A percentile compares a stretch with the other conserved stretches of the same genome.
Conservation (phyloP, 1,140 invertebrate species). For the Armadillidium nasatum region DNA sequence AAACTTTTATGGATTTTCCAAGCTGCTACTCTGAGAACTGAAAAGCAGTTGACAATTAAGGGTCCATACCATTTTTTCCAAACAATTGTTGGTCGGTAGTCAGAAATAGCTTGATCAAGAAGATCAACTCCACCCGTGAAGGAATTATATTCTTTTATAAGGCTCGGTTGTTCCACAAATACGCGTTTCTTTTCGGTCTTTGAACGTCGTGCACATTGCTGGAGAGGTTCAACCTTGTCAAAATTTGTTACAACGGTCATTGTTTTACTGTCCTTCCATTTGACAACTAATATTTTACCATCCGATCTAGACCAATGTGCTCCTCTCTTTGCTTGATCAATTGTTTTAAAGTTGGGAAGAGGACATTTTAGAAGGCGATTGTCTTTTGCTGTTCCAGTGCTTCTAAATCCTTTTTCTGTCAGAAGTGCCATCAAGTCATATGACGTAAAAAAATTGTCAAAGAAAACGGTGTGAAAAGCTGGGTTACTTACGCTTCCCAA, state of each 20-base stretch:
- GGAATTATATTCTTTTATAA: not conserved
- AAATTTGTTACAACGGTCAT: not conserved
- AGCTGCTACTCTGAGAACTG: not conserved
- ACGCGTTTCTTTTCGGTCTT: constrained; percentile 3
- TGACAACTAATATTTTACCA: not conserved
- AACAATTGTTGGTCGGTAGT: not conserved
- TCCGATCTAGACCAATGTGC: not conserved
- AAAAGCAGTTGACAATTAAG: not conserved
- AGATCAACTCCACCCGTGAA: not conserved
- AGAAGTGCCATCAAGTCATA: constrained; percentile 23
- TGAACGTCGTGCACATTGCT: not conserved
- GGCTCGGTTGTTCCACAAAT: not conserved
- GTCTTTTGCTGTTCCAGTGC: constrained; percentile 24
- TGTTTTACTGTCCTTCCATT: constrained; percentile 5
- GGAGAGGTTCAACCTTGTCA: not conserved
- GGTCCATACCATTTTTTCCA: not conserved
- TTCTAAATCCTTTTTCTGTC: constrained; percentile 26
- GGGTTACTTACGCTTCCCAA: constrained; percentile 16
- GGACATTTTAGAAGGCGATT: constrained; percentile 25
- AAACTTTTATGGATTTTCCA: not conserved
- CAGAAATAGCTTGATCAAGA: not conserved
- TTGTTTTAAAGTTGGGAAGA: not conserved
- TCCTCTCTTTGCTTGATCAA: not conserved
- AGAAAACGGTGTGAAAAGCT: constrained; percentile 22
- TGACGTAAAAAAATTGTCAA: constrained; percentile 29